phyloP scores from a whole-genome alignment of 2,888 invertebrate species.

The Caenorhabditis sp. region DNA sequence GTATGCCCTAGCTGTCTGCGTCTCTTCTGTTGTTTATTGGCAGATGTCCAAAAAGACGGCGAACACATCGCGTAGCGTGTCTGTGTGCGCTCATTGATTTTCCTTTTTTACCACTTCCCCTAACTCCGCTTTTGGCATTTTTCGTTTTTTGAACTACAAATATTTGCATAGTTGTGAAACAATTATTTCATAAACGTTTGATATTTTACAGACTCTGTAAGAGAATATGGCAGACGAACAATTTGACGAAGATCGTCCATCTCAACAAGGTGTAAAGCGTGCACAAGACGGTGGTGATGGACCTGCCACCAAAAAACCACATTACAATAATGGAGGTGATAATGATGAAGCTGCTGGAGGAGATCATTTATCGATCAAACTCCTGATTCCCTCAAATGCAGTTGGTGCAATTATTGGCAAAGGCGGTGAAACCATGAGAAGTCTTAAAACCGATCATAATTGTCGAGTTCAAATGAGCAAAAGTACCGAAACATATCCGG shows the following conservation, averaged over 20 bases:
- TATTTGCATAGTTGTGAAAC: too few relatives aligned
- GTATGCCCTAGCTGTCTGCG: background rate
- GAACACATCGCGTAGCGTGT: background rate
- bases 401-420: slow-evolving; percentile 95
- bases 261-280: slow-evolving; percentile 53
- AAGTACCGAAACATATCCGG: slow-evolving; percentile 95
- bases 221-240: background rate
- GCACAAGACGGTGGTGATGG: slow-evolving; percentile 58
- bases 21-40: background rate
- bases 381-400: slow-evolving; percentile 79
- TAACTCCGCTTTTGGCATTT: too few relatives aligned
- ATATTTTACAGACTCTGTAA: background rate
- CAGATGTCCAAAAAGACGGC: background rate
- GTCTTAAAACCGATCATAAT: slow-evolving; percentile 94
- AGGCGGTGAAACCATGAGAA: slow-evolving; percentile 97
- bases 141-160: too few relatives aligned
- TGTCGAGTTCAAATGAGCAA: slow-evolving; percentile 99
- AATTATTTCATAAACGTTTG: too few relatives aligned
- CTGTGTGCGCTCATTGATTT: background rate
- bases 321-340: slow-evolving; percentile 48
- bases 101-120: background rate
- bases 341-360: slow-evolving; percentile 22
- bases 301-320: slow-evolving; percentile 65
- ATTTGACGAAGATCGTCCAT: slow-evolving; percentile 23
- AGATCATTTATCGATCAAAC: slow-evolving; percentile 37